A percentile compares a stretch with the other conserved stretches of the same genome.
These are phyloP conservation scores for Sus scrofa DNA, from an alignment of 2,113 vertebrate genomes.

Conservation along the genomic window DNA sequence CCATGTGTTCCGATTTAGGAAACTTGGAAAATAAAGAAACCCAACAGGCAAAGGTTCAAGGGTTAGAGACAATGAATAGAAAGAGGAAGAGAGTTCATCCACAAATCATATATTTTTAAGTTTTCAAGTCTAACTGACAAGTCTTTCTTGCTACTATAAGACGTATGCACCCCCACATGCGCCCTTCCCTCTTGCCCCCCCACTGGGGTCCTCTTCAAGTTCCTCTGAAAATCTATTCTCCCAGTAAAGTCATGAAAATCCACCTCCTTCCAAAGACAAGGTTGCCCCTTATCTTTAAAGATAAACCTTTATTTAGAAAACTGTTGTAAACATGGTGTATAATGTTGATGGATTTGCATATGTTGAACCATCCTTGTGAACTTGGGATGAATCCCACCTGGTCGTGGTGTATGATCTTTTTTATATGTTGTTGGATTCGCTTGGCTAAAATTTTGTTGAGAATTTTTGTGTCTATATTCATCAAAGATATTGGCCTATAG, in stretches of 20 bases:
- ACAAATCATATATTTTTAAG: constrained; percentile 6
- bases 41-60: not conserved
- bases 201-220: not conserved
- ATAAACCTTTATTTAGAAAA: too few species aligned
- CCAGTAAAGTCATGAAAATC: not conserved
- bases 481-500: too few species aligned
- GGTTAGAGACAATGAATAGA: not conserved
- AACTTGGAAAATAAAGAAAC: not conserved
- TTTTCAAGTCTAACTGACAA: not conserved
- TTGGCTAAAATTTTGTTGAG: too few species aligned
- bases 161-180: not conserved
- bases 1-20: not conserved
- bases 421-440: too few species aligned
- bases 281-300: not conserved
- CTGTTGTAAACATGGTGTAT: too few species aligned
- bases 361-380: too few species aligned
- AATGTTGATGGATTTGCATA: too few species aligned
- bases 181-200: not conserved
- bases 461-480: too few species aligned
- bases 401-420: too few species aligned
- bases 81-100: not conserved
- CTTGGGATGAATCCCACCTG: too few species aligned
- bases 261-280: not conserved
- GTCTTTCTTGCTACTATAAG: not conserved
- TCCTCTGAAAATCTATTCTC: not conserved